Percentiles rank a stretch among this genome's conserved stretches.
These are phyloP conservation scores for Forficula auricularia DNA, from an alignment of 1,140 invertebrate species.

Conservation along the genomic window DNA sequence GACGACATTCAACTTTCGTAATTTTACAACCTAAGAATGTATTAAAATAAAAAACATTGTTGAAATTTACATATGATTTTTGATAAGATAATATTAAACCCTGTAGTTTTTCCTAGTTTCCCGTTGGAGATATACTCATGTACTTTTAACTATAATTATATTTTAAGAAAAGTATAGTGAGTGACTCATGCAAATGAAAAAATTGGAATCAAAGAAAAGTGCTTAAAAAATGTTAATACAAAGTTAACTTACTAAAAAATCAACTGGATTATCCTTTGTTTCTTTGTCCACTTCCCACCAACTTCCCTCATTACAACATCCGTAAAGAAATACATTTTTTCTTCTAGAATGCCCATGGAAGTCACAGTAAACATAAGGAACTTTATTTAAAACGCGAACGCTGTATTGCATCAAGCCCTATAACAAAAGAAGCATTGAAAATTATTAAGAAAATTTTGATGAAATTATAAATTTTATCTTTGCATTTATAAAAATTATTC, in stretches of 20 bases:
- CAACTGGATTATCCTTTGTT: conserved; percentile 33
- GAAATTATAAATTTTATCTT: conserved; percentile 6
- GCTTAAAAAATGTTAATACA: too few relatives aligned
- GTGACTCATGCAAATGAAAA: too few relatives aligned
- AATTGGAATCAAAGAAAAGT: too few relatives aligned
- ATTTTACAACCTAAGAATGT: too few relatives aligned
- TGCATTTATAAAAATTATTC: conserved; percentile 11
- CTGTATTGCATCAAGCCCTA: conserved; percentile 46
- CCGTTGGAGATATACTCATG: too few relatives aligned
- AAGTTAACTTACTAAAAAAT: conserved; percentile 35
- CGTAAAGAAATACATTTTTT: conserved; percentile 80
- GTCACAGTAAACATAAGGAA: conserved; percentile 63
- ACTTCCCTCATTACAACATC: conserved; percentile 51
- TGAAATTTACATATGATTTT: too few relatives aligned
- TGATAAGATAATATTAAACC: too few relatives aligned
- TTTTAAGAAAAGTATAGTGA: too few relatives aligned
- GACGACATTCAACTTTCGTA: too few relatives aligned
- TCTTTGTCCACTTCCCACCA: conserved; percentile 38
- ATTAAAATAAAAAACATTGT: too few relatives aligned
- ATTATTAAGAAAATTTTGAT: conserved; percentile 7
- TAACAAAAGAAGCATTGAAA: conserved; percentile 11
- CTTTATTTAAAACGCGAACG: conserved; percentile 35
- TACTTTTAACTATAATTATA: too few relatives aligned
- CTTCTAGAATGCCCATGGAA: conserved; percentile 76
- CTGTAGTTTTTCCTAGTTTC: too few relatives aligned